Conservation (phyloP, 2,113 vertebrate species). For the Dipodomys spectabilis region DNA sequence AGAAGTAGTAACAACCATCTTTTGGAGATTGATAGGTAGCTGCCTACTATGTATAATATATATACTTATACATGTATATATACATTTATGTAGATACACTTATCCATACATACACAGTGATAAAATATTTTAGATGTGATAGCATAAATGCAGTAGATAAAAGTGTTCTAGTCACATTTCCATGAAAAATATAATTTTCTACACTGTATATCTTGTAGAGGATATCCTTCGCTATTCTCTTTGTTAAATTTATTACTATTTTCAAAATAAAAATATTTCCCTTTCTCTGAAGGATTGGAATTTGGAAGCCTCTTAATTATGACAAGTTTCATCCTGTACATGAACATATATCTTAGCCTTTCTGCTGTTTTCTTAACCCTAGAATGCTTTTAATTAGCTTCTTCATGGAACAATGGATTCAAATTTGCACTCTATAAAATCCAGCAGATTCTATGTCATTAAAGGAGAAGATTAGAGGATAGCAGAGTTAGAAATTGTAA, state of each 20-base stretch:
- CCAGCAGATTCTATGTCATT: slow-evolving; percentile 79
- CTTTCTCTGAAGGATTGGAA: slow-evolving; percentile 69
- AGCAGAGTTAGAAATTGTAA: slow-evolving; percentile 72
- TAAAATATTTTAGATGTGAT: slow-evolving; percentile 6
- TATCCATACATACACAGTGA: neutral
- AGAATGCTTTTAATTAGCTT: slow-evolving; percentile 83
- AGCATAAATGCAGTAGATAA: neutral
- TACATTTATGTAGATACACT: neutral
- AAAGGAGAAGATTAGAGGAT: slow-evolving; percentile 76
- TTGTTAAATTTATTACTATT: slow-evolving; percentile 63
- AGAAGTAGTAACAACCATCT: slow-evolving; percentile 52
- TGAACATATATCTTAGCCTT: slow-evolving; percentile 78
- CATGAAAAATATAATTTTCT: neutral
- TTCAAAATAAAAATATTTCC: slow-evolving; percentile 67
- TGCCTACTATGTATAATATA: neutral
- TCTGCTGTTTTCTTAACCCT: slow-evolving; percentile 77
- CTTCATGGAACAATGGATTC: slow-evolving; percentile 80
- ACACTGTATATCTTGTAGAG: neutral
- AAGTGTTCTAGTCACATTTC: neutral
- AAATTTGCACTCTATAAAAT: slow-evolving; percentile 79
- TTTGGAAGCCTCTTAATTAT: slow-evolving; percentile 77
- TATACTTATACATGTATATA: neutral
- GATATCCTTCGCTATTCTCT: neutral
- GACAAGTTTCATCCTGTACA: slow-evolving; percentile 72
- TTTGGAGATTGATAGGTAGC: too few relatives aligned